These are phyloP conservation scores for Luehdorfia chinensis DNA, from an alignment of 1,140 invertebrate species.

Conservation along the genomic window DNA sequence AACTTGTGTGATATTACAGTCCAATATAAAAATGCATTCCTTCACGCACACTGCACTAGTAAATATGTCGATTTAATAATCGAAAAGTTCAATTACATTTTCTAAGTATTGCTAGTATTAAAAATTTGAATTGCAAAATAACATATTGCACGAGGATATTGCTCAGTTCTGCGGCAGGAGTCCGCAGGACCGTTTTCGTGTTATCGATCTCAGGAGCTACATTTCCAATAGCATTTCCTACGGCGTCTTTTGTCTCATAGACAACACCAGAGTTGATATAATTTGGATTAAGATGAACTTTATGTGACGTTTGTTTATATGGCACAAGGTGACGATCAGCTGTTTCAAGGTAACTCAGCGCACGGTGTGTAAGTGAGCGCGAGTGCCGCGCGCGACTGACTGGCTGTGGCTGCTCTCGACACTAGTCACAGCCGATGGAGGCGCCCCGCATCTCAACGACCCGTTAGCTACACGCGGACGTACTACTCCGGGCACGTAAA, in stretches of 20 bases:
- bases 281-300: slow-evolving; percentile 15
- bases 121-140: slow-evolving; percentile 27
- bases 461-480: slow-evolving; percentile 59
- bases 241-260: not conserved
- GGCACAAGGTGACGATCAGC: slow-evolving; percentile 43
- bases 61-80: not conserved
- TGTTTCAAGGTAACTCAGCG: slow-evolving; percentile 31
- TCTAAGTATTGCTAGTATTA: not conserved
- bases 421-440: slow-evolving; percentile 23
- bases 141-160: slow-evolving; percentile 36
- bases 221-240: slow-evolving; percentile 13
- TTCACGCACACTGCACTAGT: slow-evolving; percentile 10
- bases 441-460: slow-evolving; percentile 45
- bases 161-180: slow-evolving; percentile 25
- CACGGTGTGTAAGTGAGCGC: slow-evolving; percentile 38
- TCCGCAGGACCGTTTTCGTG: slow-evolving; percentile 34
- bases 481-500: slow-evolving; percentile 65
- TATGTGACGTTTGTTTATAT: slow-evolving; percentile 33
- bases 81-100: not conserved
- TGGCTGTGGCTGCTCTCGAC: slow-evolving; percentile 23
- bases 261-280: slow-evolving; percentile 8
- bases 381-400: slow-evolving; percentile 61
- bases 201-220: slow-evolving; percentile 42
- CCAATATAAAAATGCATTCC: not conserved
- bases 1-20: not conserved